These are phyloP conservation scores for Synanthedon tipuliformis DNA, from an alignment of 2,888 invertebrate genomes.

Conservation along the genomic window DNA sequence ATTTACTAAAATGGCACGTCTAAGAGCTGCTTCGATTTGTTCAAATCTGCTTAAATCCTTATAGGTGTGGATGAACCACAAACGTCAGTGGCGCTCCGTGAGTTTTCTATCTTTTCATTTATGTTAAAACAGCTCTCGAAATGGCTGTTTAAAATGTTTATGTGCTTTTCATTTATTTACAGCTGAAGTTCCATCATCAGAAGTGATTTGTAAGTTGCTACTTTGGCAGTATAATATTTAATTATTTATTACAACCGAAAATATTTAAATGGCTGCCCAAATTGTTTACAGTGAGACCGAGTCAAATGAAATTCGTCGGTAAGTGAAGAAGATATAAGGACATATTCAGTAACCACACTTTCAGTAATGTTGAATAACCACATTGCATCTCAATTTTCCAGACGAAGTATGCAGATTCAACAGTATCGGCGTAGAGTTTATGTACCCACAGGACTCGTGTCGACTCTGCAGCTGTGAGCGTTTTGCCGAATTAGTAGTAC, in stretches of 20 bases:
- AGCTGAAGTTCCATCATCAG: not conserved
- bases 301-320: slow-evolving; percentile 5
- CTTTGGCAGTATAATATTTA: no score
- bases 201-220: not conserved
- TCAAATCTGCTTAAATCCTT: not conserved
- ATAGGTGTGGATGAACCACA: not conserved
- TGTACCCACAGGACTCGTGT: slow-evolving; percentile 14
- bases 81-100: not conserved
- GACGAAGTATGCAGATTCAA: slow-evolving; percentile 15
- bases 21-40: no score
- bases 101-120: not conserved
- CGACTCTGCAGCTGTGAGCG: slow-evolving; percentile 22
- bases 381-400: slow-evolving; percentile 5
- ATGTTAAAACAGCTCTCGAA: not conserved
- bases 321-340: not conserved
- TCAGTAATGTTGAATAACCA: not conserved
- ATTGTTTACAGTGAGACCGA: not conserved
- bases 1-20: no score
- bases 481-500: slow-evolving; percentile 15
- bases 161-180: not conserved
- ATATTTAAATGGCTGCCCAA: no score
- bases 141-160: not conserved
- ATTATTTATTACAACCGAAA: no score
- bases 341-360: not conserved
- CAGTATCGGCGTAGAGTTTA: slow-evolving; percentile 19